Evolutionary conservation across 2,888 invertebrate genomes (phyloP).

Genomic region (Lymantria dispar): DNA sequence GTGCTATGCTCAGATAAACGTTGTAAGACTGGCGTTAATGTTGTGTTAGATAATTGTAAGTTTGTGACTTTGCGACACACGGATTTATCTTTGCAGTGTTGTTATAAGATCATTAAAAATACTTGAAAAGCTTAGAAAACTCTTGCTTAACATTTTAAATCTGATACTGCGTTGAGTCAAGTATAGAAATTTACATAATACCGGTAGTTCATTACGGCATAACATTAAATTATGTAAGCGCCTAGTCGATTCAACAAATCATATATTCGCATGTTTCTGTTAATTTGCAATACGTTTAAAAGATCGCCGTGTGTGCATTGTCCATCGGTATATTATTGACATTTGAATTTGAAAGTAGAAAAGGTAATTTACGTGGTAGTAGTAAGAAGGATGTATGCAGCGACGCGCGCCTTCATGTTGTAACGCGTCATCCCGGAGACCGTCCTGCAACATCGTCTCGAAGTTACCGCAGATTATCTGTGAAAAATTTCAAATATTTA

Average conservation of each 20-base stretch:
- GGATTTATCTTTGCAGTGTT: too few species aligned
- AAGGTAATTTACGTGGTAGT: constrained; percentile 63
- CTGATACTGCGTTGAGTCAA: too few species aligned
- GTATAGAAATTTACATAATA: not conserved
- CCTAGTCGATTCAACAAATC: constrained; percentile 33
- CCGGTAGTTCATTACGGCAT: constrained; percentile 12
- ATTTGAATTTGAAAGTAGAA: constrained; percentile 32
- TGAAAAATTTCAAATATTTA: not conserved
- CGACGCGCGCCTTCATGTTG: constrained; percentile 55
- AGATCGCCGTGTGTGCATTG: constrained; percentile 2
- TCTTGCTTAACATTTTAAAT: too few species aligned
- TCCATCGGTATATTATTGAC: constrained; percentile 27
- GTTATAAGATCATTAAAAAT: too few species aligned
- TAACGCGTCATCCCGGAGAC: constrained; percentile 48
- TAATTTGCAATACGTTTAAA: constrained; percentile 30
- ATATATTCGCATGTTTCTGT: constrained; percentile 42
- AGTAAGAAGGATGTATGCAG: constrained; percentile 70
- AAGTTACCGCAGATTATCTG: constrained; percentile 68
- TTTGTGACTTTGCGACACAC: too few species aligned
- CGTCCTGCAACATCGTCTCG: constrained; percentile 54
- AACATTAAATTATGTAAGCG: constrained; percentile 36
- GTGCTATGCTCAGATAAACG: too few species aligned
- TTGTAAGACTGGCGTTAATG: too few species aligned
- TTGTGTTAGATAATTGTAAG: too few species aligned
- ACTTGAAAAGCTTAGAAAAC: too few species aligned